These are phyloP conservation scores for Macquaria ambigua DNA, from an alignment of 2,113 vertebrate genomes.

Conservation along the genomic window DNA sequence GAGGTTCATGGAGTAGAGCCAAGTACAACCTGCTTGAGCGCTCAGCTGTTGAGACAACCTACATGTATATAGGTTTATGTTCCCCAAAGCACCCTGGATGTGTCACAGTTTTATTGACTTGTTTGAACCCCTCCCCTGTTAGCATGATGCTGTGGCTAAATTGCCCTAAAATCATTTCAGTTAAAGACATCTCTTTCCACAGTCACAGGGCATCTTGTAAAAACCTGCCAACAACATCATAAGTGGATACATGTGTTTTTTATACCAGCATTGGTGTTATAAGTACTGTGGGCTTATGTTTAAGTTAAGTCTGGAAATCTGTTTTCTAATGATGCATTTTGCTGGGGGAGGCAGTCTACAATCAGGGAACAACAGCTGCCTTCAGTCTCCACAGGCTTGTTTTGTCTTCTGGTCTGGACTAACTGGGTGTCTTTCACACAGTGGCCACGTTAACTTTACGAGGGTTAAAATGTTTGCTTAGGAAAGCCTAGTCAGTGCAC, in stretches of 20 bases:
- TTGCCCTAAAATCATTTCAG: conserved; percentile 55
- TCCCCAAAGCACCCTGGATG: not conserved
- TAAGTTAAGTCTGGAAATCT: conserved; percentile 1
- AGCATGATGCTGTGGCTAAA: conserved; percentile 45
- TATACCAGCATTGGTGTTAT: not conserved
- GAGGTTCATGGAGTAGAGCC: conserved; percentile 28
- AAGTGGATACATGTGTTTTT: conserved; percentile 44
- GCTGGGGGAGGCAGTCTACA: not conserved
- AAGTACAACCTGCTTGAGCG: conserved; percentile 17
- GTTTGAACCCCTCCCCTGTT: conserved; percentile 34
- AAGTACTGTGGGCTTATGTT: not conserved
- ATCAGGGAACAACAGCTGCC: conserved; percentile 28
- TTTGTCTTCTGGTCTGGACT: conserved; percentile 14
- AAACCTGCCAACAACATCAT: conserved; percentile 46
- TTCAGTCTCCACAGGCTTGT: conserved; percentile 25
- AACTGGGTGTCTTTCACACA: conserved; percentile 22
- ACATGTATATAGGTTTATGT: conserved; percentile 14
- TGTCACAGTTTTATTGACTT: conserved; percentile 61
- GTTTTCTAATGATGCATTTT: conserved; percentile 16
- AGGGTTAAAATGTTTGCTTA: conserved; percentile 20
- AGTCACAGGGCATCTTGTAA: conserved; percentile 40
- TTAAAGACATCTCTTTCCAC: conserved; percentile 41
- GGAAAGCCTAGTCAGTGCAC: not conserved
- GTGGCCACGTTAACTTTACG: conserved; percentile 22
- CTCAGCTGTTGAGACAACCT: conserved; percentile 28